Evolutionary conservation across 2,888 invertebrate species (phyloP).

Genomic region (Pachymerium ferrugineum): DNA sequence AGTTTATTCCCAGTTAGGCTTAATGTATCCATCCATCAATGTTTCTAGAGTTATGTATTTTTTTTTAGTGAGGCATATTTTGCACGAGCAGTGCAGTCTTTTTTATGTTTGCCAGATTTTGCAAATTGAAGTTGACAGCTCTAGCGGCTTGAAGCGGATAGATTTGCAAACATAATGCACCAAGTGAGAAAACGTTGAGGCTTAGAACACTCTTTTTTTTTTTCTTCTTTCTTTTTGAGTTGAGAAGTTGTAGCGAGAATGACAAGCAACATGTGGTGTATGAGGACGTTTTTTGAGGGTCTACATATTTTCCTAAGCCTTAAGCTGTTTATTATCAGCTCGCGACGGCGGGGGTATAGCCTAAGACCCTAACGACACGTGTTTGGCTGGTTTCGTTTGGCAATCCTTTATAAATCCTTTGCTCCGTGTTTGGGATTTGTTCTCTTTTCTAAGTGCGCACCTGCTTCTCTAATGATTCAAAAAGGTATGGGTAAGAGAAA

Average conservation of each 20-base stretch:
- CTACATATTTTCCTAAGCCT: not conserved
- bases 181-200: not conserved
- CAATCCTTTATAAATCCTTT: not conserved
- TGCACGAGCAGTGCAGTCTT: not conserved
- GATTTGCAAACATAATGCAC: constrained; percentile 8
- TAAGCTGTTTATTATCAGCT: not conserved
- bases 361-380: not conserved
- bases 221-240: too few species aligned
- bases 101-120: not conserved
- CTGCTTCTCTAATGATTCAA: too few species aligned
- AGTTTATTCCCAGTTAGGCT: not conserved
- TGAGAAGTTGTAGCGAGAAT: too few species aligned
- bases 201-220: not conserved
- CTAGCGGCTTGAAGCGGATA: constrained; percentile 4
- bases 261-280: not conserved
- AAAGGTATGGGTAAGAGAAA: too few species aligned
- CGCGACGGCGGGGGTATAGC: not conserved
- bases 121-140: constrained; percentile 8
- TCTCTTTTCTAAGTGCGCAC: not conserved
- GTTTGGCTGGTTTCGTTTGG: not conserved
- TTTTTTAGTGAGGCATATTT: not conserved
- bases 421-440: not conserved
- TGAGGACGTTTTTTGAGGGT: not conserved
- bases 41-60: not conserved
- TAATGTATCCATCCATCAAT: not conserved